Evolutionary conservation across 35 echinoderm and acorn worm species (phyloP), one percentile per base, ranked within the genome.

Genomic region (Holothuria glaberrima): DNA sequence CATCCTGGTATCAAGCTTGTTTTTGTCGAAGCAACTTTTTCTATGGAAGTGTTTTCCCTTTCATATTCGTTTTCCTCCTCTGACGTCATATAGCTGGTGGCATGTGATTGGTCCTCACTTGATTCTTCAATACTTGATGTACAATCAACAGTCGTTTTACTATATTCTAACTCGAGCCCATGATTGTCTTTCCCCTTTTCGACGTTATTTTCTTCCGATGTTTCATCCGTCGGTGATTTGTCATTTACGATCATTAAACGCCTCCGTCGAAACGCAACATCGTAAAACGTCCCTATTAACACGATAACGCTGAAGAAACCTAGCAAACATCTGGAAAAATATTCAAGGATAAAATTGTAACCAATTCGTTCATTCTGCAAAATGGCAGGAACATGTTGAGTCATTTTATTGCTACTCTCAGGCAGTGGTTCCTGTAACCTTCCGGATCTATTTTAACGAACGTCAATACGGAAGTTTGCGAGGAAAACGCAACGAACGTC

Each of bases 81-180:
- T 75, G 33, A 45, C 29, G 71, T 75, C 71, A 75, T 75, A 75
- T 0, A 75, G 71, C 71, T 75, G 29, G 18, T 75, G 16, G 50
- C 50, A 38, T 75, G 19, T 45, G 71, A 75, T 75, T 31, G 71
- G 33, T n/a, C 14, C 20, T 17, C 41, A 10, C 9, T 19, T 20
- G 71, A 41, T 22, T 9, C 71, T 3, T 20, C 19, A 36, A 2
- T 31, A 21, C 17, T 21, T 14, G 50, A 54, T 31, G 6, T 10
- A 21, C 38, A 31, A 34, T 17, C 34, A n/a, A 44, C 33, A 10
- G 6, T 22, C 21, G 41, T 19, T 41, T 19, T 22, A 35, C 16
- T 41, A 21, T 41, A 20, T 13, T 75, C 34, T 21, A 75, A 2
- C 31, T 36, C 31, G 25, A 69, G 10, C 4, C 31, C 25, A 27